Conservation (phyloP, 2,888 invertebrate species). For the Tinea pellionella region DNA sequence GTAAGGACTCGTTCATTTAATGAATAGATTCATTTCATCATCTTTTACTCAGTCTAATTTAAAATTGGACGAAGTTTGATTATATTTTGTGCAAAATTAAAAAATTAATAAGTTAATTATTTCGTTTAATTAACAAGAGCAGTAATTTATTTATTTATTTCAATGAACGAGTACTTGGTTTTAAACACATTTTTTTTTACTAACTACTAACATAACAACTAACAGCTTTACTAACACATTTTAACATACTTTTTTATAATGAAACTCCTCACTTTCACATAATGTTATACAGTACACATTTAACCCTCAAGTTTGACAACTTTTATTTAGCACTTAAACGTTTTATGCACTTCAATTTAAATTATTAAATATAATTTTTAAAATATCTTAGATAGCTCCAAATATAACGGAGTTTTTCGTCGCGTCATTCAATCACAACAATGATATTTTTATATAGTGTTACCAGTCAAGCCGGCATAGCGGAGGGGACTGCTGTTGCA, state of each 20-base stretch:
- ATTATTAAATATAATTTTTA: not conserved
- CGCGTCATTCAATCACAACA: too few species aligned
- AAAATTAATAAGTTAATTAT: too few species aligned
- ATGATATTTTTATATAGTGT: too few species aligned
- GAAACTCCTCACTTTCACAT: constrained; percentile 34
- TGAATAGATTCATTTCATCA: too few species aligned
- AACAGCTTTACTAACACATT: constrained; percentile 34
- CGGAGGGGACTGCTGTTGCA: too few species aligned
- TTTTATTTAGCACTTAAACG: not conserved
- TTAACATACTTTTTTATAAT: constrained; percentile 15
- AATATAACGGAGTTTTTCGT: not conserved
- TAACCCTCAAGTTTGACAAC: constrained; percentile 24
- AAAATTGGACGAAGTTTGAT: too few species aligned
- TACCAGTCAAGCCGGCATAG: too few species aligned
- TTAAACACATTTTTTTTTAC: constrained; percentile 13
- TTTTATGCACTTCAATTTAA: not conserved
- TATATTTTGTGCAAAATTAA: too few species aligned
- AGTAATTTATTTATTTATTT: too few species aligned
- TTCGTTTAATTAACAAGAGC: too few species aligned
- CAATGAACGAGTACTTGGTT: not conserved
- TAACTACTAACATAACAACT: constrained; percentile 29
- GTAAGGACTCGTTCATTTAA: not conserved
- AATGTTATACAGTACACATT: constrained; percentile 64
- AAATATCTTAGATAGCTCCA: not conserved
- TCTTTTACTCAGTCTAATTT: too few species aligned